Base-by-base conservation (phyloP, 2,888 invertebrate species). In the Aphodius granarius region DNA sequence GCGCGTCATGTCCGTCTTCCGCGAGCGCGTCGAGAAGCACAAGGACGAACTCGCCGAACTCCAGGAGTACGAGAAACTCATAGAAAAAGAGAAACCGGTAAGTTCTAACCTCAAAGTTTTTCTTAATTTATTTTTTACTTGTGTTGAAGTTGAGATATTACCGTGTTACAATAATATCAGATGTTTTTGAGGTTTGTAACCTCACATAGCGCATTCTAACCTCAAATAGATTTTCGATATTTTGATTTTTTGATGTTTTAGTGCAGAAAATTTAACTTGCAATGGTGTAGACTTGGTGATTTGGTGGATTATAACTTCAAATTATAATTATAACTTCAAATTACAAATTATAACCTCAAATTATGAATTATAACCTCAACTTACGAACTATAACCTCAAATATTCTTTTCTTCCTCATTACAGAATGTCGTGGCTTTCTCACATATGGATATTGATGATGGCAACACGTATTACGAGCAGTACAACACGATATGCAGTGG, bases 1-100 rank as follows among this genome's bases (percentile, higher is more conserved):
- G 82, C 90, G 98, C 23, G 95, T 97, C 0, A 94, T 97, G 84
- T 98, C 98, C 0, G 96, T 98, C 2, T 98, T 97, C 88, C 94
- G 96, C 75, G 97, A 97, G 84, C 91, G 96, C 6, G 90, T 96
- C 0, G 96, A 96, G 83, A 96, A 96, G 80, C 96, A 96, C 83
- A 96, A 96, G 83, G 96, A 96, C 83, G 97, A 95, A 85, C 89
- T 95, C 68, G 95, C 94, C 0, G 95, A 94, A 85, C 88, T 95
- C 71, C 97, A 95, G 85, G 92, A 94, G 79, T 91, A 94, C 81
- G 96, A 94, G 81, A 94, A 95, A 79, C 88, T 95, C 0, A 90
- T 94, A 68, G 96, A 96, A 83, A 97, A 96, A 83, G 94, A 95
- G 78, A 92, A 94, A 86, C 95, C 96, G 73, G 95, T 96, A 86